phyloP scores from a whole-genome alignment of 2,797 vertebrate genomes.

The Lepus oiostolus region DNA sequence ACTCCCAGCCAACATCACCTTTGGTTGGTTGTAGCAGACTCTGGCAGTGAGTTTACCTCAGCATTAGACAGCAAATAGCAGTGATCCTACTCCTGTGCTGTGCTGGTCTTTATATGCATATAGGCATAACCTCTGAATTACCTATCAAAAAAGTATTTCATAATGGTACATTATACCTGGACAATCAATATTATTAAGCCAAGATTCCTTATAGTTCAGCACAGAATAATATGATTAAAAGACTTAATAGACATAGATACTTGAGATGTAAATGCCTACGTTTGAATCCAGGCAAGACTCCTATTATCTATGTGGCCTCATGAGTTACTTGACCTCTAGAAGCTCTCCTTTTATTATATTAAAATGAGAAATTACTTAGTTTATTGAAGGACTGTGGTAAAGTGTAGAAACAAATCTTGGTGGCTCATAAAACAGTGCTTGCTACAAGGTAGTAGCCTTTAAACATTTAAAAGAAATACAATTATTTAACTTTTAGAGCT shows the following conservation, averaged over 20 bases:
- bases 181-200: background rate
- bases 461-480: background rate
- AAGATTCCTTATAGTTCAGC: background rate
- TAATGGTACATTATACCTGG: background rate
- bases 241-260: background rate
- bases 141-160: background rate
- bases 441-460: background rate
- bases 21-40: no score
- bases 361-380: background rate
- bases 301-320: background rate
- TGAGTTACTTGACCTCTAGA: background rate
- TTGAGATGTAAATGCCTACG: background rate
- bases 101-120: background rate
- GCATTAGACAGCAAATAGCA: no score
- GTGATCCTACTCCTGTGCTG: no score
- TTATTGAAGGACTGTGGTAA: background rate
- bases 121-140: constrained; percentile 7
- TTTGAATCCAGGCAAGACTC: background rate
- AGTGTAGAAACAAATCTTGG: constrained; percentile 40
- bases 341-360: background rate
- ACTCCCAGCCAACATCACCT: no score
- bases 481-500: no score
- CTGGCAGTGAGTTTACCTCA: no score
- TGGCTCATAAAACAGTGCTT: background rate
- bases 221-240: background rate